Base-by-base conservation (phyloP, 2,888 invertebrate species). In the Theodoxus fluviatilis region DNA sequence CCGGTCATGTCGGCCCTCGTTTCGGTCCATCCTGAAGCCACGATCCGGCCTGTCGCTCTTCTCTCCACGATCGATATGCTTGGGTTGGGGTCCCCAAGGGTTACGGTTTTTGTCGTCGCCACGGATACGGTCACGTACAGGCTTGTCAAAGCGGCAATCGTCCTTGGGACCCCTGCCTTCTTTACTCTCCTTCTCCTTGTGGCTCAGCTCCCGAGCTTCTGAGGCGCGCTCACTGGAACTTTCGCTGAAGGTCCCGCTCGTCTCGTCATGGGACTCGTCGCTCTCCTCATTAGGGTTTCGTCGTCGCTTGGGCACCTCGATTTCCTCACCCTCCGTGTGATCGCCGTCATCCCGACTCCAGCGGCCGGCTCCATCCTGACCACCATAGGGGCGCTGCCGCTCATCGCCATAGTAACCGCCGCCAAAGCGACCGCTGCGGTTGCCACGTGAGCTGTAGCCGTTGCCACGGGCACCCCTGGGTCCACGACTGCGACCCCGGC, bases 171-270 rank as follows among this genome's bases (percentile, higher is more conserved):
- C 70, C 25, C 70, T 65, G 25, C 67, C 71, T n/a, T 74, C 69
- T 63, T 59, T 71, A 40, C 31, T 72, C 55, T 75, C 73, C 33
- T 77, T 74, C 33, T 78, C 71, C 12, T 65, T 67, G 55, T 63
- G 63, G 47, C 67, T 65, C 38, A 70, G 37, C 47, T 74, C 68
- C 67, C 75, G 76, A 33, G 74, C 74, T 68, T 80, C 79, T 12
- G 75, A 74, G 7, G 75, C 72, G 25, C 75, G 70, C 40, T 79
- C 79, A 61, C 76, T 79, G 12, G 80, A 80, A 66, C 79, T 78
- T 68, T 84, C 86, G 73, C 83, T 84, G 12, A 78, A 80, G 1
- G 82, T 81, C 3, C 82, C 84, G 74, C 82, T 83, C 4, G 79
- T 79, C 68, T 86, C 86, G 71, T 85, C 85, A 4, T 79, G 81